phyloP scores from a whole-genome alignment of 2,888 invertebrate genomes.

The Acrobeloides nanus region DNA sequence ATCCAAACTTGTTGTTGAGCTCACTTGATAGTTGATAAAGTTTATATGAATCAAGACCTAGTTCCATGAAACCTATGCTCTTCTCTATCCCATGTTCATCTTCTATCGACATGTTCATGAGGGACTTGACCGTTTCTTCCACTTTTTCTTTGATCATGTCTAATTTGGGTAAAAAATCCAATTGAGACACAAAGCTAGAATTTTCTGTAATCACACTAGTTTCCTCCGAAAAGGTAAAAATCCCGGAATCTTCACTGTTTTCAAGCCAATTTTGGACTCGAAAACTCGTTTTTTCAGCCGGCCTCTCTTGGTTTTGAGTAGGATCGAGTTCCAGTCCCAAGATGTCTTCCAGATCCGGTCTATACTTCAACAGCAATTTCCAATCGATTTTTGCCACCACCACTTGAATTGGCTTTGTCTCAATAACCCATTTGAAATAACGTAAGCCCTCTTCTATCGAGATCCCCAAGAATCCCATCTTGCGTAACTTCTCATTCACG shows the following conservation, averaged over 20 bases:
- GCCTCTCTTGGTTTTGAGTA: too few relatives aligned
- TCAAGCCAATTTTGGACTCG: too few relatives aligned
- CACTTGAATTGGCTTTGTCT: constrained; percentile 24
- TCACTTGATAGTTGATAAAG: constrained; percentile 21
- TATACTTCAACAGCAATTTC: constrained; percentile 27
- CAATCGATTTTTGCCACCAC: constrained; percentile 41
- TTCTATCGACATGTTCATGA: too few relatives aligned
- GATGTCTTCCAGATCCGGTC: constrained; percentile 32
- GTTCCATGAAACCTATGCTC: constrained; percentile 33
- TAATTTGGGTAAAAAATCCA: too few relatives aligned
- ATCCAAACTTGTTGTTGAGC: constrained; percentile 14
- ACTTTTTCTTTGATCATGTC: too few relatives aligned
- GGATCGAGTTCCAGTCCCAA: constrained; percentile 4
- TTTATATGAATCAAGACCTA: constrained; percentile 32
- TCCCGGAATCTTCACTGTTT: too few relatives aligned
- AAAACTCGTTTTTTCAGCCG: too few relatives aligned
- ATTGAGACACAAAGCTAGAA: too few relatives aligned
- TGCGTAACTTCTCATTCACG: constrained; percentile 24
- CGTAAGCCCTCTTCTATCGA: constrained; percentile 32
- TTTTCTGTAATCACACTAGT: too few relatives aligned
- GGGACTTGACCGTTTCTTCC: too few relatives aligned
- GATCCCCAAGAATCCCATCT: constrained; percentile 40
- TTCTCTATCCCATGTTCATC: too few relatives aligned
- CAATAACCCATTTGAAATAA: constrained; percentile 30
- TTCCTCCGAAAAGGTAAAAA: too few relatives aligned